These are phyloP conservation scores for Rhinolophus sinicus DNA, from an alignment of 2,113 vertebrate genomes.

Conservation along the genomic window DNA sequence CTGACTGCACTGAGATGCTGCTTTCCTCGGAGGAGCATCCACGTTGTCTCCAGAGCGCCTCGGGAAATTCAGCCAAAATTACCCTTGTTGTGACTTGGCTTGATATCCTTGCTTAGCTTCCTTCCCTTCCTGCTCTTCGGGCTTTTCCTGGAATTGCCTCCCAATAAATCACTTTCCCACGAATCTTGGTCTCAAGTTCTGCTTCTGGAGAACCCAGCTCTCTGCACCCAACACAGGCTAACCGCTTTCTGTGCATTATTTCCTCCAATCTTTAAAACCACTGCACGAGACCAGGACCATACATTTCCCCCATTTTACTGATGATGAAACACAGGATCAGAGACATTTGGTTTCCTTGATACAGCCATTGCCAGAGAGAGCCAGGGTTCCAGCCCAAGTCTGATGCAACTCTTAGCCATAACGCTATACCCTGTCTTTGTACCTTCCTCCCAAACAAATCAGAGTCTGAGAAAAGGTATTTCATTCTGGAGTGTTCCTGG, in stretches of 20 bases:
- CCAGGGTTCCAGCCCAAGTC: not conserved
- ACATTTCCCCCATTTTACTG: not conserved
- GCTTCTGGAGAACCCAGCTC: not conserved
- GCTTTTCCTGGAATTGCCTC: not conserved
- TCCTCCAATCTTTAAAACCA: not conserved
- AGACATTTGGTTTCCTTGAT: not conserved
- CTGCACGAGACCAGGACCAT: accelerated
- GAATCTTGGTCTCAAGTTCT: not conserved
- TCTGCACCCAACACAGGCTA: not conserved
- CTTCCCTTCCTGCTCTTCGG: not conserved
- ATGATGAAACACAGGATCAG: not conserved
- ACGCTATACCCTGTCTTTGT: not conserved
- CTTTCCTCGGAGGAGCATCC: not conserved
- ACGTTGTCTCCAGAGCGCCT: not conserved
- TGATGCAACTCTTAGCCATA: not conserved
- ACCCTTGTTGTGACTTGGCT: not conserved
- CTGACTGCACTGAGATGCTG: not conserved
- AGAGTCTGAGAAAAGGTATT: not conserved
- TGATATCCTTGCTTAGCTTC: not conserved
- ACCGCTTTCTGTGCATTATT: not conserved
- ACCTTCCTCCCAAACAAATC: not conserved
- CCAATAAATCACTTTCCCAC: not conserved
- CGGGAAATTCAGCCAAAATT: not conserved
- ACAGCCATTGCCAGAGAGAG: not conserved
- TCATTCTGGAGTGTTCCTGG: not conserved